Base-by-base conservation (phyloP, 2,888 invertebrate species). In the Limenitis camilla region DNA sequence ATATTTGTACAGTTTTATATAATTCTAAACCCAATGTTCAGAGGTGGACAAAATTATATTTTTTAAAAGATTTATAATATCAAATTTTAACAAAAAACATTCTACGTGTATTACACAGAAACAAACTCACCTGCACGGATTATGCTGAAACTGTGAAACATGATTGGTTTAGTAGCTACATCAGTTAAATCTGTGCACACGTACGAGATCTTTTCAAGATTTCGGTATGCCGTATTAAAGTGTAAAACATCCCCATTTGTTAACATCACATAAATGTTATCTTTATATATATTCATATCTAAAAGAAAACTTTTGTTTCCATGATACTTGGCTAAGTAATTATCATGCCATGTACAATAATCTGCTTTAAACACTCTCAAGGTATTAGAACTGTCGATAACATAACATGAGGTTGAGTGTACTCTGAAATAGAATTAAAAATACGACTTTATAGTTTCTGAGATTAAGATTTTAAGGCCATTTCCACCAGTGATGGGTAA, bases 81-180 rank as follows among this genome's bases (percentile, higher is more conserved):
- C 19, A n/a, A n/a, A n/a, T n/a, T n/a, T n/a, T n/a, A n/a, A n/a
- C n/a, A n/a, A n/a, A n/a, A n/a, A n/a, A n/a, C n/a, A n/a, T n/a
- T n/a, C n/a, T n/a, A n/a, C n/a, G n/a, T n/a, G n/a, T n/a, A n/a
- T n/a, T n/a, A n/a, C n/a, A n/a, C 19, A 19, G 3, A 53, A 6
- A 36, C 47, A 49, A 42, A 43, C 61, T 62, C 63, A 77, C 79
- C 71, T 54, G 65, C 52, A 53, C 66, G 55, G 10, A 69, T 61
- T 43, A 66, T 55, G 49, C 63, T 71, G 53, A 50, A 64, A 6
- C 54, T 56, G 27, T 66, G 62, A 52, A 71, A 76, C 59, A 74
- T 54, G 11, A 42, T 47, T 7, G 55, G 45, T 5, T 46, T 29
- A 3, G 41, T 33, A 30, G 53, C 41, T 30, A 55, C 49, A 27